Conservation (phyloP, 2,888 invertebrate species). For the Plagodis dolabraria region DNA sequence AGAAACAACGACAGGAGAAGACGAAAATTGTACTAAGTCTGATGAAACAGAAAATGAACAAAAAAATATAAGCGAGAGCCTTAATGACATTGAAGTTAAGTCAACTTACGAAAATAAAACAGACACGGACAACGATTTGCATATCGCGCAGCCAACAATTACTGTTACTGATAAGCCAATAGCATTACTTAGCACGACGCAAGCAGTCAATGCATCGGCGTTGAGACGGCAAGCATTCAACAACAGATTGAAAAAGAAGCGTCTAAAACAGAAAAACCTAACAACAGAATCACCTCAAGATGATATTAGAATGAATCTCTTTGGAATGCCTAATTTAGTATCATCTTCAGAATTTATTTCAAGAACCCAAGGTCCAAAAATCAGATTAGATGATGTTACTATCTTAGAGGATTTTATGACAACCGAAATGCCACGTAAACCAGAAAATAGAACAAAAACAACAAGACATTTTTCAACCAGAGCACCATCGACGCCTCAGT, state of each 20-base stretch:
- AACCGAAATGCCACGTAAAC: constrained; percentile 50
- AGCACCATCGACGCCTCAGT: constrained; percentile 40
- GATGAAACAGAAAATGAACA: constrained; percentile 19
- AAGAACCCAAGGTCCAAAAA: constrained; percentile 57
- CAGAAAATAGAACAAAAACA: constrained; percentile 38
- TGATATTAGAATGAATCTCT: constrained; percentile 61
- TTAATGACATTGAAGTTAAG: constrained; percentile 34
- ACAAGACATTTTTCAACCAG: constrained; percentile 33
- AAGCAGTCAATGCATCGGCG: constrained; percentile 53
- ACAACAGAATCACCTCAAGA: constrained; percentile 70
- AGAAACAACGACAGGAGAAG: constrained; percentile 30
- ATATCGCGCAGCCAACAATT: constrained; percentile 33
- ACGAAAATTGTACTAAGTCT: constrained; percentile 34
- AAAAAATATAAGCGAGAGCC: constrained; percentile 33
- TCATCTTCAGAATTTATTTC: constrained; percentile 75
- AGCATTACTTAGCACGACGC: constrained; percentile 45
- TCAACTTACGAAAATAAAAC: constrained; percentile 28
- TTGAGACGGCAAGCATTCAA: constrained; percentile 65
- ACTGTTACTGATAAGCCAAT: constrained; percentile 48
- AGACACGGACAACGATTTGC: constrained; percentile 42
- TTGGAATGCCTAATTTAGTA: constrained; percentile 66
- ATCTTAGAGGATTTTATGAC: constrained; percentile 68
- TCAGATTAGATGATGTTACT: constrained; percentile 43
- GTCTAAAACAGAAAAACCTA: constrained; percentile 63
- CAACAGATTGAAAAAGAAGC: constrained; percentile 69